Conservation (phyloP, 2,888 invertebrate species). For the Anarsia innoxiella region DNA sequence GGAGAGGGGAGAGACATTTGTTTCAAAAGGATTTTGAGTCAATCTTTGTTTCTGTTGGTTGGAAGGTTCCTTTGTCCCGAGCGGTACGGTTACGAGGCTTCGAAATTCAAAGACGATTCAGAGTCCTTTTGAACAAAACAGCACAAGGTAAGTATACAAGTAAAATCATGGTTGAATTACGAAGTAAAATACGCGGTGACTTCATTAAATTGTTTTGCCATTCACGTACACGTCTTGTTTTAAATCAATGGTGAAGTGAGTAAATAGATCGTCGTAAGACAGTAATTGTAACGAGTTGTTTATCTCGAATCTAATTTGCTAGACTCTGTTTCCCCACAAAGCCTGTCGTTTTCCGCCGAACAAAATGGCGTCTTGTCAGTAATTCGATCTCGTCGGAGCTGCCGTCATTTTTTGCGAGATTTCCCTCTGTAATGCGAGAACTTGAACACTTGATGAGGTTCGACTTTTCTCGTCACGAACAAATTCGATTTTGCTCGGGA, state of each 20-base stretch:
- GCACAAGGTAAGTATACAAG: conserved; percentile 17
- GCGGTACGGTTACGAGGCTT: conserved; percentile 35
- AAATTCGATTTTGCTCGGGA: not conserved
- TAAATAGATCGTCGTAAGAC: conserved; percentile 8
- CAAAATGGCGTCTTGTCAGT: conserved; percentile 29
- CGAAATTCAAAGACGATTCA: conserved; percentile 70
- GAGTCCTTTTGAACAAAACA: conserved; percentile 72
- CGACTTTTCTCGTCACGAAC: conserved; percentile 10
- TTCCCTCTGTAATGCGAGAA: conserved; percentile 20
- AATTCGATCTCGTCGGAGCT: conserved; percentile 37
- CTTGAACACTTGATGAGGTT: conserved; percentile 13
- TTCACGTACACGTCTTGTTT: too few species aligned
- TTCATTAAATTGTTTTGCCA: not conserved
- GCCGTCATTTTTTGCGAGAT: conserved; percentile 10
- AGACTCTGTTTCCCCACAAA: conserved; percentile 21
- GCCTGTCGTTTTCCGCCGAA: conserved; percentile 20
- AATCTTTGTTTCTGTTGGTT: conserved; percentile 75
- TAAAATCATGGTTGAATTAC: not conserved
- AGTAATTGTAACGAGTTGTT: conserved; percentile 52
- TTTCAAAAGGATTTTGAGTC: conserved; percentile 75
- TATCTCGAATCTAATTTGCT: conserved; percentile 56
- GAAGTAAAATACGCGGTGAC: not conserved
- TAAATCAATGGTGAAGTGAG: too few species aligned
- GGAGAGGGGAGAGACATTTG: conserved; percentile 26
- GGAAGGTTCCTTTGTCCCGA: conserved; percentile 70